Evolutionary conservation across 2,113 vertebrate genomes (phyloP), one percentile per base, ranked within the genome.

Genomic region (Isichthys henryi): DNA sequence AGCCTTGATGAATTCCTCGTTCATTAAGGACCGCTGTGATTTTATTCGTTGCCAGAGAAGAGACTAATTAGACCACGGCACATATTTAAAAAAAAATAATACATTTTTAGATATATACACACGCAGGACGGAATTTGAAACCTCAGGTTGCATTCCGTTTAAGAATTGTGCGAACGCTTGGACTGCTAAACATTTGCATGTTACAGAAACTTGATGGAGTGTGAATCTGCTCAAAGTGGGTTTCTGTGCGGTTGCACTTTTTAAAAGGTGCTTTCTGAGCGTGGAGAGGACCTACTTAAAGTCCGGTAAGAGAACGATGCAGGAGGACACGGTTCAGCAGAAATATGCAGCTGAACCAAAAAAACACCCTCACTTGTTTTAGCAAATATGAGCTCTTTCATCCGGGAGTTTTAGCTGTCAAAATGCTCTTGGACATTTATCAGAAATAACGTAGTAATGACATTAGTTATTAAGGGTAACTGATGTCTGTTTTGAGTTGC

Each of bases 21-120:
- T 91, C 93, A 93, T 93, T 94, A 95, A 88, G 52, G 90, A 86
- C 90, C 88, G 90, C 85, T 87, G 88, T 56, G 92, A 94, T 93
- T 92, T 82, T 94, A 95, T 93, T 92, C 89, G 87, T 94, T 91
- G 88, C 92, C 90, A 92, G 93, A 92, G 92, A 89, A 88, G 27
- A 89, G 86, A 89, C 90, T 91, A 90, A 93, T 93, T 89, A 92
- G 56, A 86, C 88, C 77, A 88, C 62, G 88, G 88, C 91, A 58
- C 21, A 48, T 15, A 62, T 85, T n/a, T 45, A 0, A 19, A 84
- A 84, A 53, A 19, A 84, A 84, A 53, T 39, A 58, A 49, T 15
- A 53, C 52, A 49, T 80, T 77, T 80, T 35, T 31, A 80, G 6
- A 88, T 17, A 88, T 50, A 21, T 53, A 52, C 5, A 31, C 31